Conservation (phyloP, 2,888 invertebrate species). For the Gymnosoma rotundatum region DNA sequence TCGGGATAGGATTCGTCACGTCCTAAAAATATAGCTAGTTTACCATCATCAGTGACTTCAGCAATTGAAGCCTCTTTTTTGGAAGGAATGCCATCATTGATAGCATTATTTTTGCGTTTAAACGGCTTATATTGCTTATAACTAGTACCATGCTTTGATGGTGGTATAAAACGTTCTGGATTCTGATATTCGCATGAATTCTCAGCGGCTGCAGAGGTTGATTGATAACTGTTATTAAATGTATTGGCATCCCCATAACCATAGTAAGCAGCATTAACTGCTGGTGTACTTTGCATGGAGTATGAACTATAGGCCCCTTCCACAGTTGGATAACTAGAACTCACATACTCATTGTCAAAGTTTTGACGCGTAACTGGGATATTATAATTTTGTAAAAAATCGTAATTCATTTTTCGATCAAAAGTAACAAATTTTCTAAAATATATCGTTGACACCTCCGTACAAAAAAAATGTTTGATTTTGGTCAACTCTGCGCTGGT, state of each 20-base stretch:
- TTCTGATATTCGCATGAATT: conserved; percentile 31
- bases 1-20: conserved; percentile 77
- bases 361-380: conserved; percentile 47
- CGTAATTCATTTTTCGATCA: conserved; percentile 65
- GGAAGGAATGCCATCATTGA: conserved; percentile 20
- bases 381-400: conserved; percentile 68
- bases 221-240: conserved; percentile 19
- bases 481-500: no score
- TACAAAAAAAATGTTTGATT: no score
- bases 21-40: conserved; percentile 74
- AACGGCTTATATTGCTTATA: conserved; percentile 9
- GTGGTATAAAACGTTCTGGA: conserved; percentile 65
- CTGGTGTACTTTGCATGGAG: conserved; percentile 23
- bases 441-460: neutral
- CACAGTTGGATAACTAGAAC: conserved; percentile 16
- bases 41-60: conserved; percentile 57
- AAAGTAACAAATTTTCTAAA: conserved; percentile 62
- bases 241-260: conserved; percentile 45
- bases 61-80: conserved; percentile 32
- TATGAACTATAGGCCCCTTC: conserved; percentile 38
- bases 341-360: conserved; percentile 11
- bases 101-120: conserved; percentile 63
- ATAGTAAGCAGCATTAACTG: conserved; percentile 52
- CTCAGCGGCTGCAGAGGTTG: neutral
- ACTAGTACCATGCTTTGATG: conserved; percentile 48